Evolutionary conservation across 1,140 invertebrate species (phyloP).

Genomic region (Tetramorium alpestre): DNA sequence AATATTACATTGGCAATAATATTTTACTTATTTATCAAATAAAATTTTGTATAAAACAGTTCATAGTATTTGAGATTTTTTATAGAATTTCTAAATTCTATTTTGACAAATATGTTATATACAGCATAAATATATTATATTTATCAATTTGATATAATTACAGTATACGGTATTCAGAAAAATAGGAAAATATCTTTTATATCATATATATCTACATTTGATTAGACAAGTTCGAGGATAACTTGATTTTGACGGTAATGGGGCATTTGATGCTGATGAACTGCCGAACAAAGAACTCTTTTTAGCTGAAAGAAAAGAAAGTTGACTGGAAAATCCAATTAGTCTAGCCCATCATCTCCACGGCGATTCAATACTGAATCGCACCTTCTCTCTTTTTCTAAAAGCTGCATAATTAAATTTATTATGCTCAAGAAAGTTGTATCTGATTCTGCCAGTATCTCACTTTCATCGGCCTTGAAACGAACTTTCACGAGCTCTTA

Average conservation of each 20-base stretch:
- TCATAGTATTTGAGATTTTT: background rate
- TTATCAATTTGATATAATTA: background rate
- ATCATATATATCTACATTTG: background rate
- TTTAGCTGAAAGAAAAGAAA: slow-evolving; percentile 40
- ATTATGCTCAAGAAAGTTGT: slow-evolving; percentile 29
- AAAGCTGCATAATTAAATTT: slow-evolving; percentile 54
- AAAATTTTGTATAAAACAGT: slow-evolving; percentile 6
- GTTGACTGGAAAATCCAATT: slow-evolving; percentile 55
- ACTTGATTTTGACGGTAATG: slow-evolving; percentile 45
- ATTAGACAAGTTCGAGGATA: slow-evolving; percentile 25
- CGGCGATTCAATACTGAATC: slow-evolving; percentile 30
- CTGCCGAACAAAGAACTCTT: slow-evolving; percentile 51
- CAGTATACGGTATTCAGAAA: background rate
- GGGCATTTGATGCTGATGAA: slow-evolving; percentile 49
- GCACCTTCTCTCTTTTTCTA: slow-evolving; percentile 31
- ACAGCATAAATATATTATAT: background rate
- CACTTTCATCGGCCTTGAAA: slow-evolving; percentile 32
- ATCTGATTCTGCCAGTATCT: slow-evolving; percentile 15
- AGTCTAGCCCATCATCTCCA: slow-evolving; percentile 12
- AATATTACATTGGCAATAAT: slow-evolving; percentile 22
- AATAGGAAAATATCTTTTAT: background rate
- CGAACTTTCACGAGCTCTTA: slow-evolving; percentile 14
- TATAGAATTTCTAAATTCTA: background rate
- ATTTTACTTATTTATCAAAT: slow-evolving; percentile 17
- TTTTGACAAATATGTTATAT: background rate